These are phyloP conservation scores for Eptatretus atami DNA, from an alignment of 2,797 vertebrate species.

Conservation along the genomic window DNA sequence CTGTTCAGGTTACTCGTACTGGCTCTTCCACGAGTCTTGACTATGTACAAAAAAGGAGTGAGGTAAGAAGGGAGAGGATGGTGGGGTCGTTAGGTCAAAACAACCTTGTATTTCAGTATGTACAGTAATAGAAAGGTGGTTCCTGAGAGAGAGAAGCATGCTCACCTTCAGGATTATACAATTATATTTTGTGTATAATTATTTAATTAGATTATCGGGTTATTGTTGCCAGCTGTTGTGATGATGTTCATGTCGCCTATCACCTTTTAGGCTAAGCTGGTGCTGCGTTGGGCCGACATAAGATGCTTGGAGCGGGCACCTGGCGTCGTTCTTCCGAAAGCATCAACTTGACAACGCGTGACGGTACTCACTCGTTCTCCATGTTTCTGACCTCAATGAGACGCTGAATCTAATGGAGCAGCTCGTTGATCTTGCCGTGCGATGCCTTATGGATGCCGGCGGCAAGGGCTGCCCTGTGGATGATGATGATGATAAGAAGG, in stretches of 20 bases:
- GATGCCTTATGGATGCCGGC: slow-evolving; percentile 23
- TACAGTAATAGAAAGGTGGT: too few species aligned
- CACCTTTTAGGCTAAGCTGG: slow-evolving; percentile 41
- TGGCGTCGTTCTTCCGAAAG: slow-evolving; percentile 48
- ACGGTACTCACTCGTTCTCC: slow-evolving; percentile 58
- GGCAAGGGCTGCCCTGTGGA: not conserved
- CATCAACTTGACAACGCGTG: slow-evolving; percentile 68
- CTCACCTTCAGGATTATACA: too few species aligned
- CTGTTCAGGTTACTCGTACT: not conserved
- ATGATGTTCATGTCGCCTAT: slow-evolving; percentile 7
- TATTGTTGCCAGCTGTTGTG: too few species aligned
- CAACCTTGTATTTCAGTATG: too few species aligned
- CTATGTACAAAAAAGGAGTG: too few species aligned
- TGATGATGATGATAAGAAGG: not conserved
- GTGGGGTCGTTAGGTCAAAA: too few species aligned
- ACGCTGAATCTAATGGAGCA: slow-evolving; percentile 91
- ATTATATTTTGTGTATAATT: too few species aligned
- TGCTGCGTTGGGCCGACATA: slow-evolving; percentile 85
- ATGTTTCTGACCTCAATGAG: slow-evolving; percentile 79
- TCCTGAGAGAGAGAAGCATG: too few species aligned
- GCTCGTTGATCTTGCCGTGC: slow-evolving; percentile 91
- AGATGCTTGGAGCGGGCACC: slow-evolving; percentile 78
- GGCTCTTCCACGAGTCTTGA: too few species aligned
- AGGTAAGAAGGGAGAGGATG: too few species aligned
- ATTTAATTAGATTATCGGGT: too few species aligned